Evolutionary conservation across 2,797 vertebrate genomes (phyloP).

Genomic region (Craterocephalus amniculus): DNA sequence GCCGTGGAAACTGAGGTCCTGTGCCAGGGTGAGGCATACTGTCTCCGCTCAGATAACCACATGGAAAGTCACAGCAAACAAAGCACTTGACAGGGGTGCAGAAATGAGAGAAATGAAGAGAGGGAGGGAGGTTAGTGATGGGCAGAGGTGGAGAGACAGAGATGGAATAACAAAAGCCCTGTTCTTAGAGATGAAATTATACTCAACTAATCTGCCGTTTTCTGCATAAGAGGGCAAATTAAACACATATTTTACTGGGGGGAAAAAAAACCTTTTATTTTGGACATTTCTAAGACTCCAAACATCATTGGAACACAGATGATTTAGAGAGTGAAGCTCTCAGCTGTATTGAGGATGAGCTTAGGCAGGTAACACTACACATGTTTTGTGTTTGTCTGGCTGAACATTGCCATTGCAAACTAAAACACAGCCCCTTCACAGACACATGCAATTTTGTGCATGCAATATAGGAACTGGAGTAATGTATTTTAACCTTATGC

Average conservation of each 20-base stretch:
- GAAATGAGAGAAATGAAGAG: conserved; percentile 70
- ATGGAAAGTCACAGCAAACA: conserved; percentile 87
- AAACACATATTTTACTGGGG: neutral
- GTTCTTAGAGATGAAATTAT: conserved; percentile 51
- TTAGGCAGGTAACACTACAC: conserved; percentile 22
- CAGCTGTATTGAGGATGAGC: conserved; percentile 36
- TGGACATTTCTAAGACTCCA: conserved; percentile 11
- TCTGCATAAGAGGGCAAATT: conserved; percentile 7
- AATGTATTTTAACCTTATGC: conserved; percentile 86
- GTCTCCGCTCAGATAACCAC: conserved; percentile 87
- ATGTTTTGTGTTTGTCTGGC: conserved; percentile 29
- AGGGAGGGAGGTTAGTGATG: conserved; percentile 74
- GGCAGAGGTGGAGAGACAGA: conserved; percentile 77
- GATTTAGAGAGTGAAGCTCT: conserved; percentile 13
- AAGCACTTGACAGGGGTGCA: conserved; percentile 82
- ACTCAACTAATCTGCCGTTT: conserved; percentile 30
- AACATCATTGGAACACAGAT: neutral
- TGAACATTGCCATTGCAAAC: conserved; percentile 52
- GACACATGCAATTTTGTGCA: conserved; percentile 59
- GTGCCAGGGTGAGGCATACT: conserved; percentile 92
- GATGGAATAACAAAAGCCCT: conserved; percentile 70
- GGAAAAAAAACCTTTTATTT: conserved; percentile 12
- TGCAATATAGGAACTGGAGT: conserved; percentile 62
- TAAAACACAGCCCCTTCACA: conserved; percentile 57
- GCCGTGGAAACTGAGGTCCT: conserved; percentile 94